Conservation (phyloP, 2,113 vertebrate species). For the Apeltes quadracus region DNA sequence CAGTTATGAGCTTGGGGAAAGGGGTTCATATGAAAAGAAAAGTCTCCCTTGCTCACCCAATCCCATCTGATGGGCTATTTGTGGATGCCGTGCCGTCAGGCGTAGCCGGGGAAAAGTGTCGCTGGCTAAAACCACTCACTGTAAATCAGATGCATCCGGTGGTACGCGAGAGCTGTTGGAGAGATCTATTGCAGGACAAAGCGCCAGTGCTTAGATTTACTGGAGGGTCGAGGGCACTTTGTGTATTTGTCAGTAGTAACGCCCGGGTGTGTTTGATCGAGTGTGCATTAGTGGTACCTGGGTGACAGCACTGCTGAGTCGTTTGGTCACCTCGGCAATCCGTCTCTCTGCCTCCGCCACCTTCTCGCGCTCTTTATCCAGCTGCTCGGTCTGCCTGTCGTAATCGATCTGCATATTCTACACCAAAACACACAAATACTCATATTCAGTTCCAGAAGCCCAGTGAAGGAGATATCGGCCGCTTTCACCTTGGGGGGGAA, state of each 20-base stretch:
- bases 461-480: conserved; percentile 20
- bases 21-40: conserved; percentile 54
- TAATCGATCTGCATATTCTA: conserved; percentile 94
- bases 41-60: conserved; percentile 55
- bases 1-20: conserved; percentile 60
- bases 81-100: conserved; percentile 46
- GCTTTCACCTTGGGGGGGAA: conserved; percentile 36
- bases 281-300: conserved; percentile 82
- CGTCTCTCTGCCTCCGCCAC: conserved; percentile 85
- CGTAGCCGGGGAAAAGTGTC: conserved; percentile 46
- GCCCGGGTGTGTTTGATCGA: conserved; percentile 35
- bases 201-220: conserved; percentile 58
- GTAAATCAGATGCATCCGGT: conserved; percentile 66
- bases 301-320: conserved; percentile 81
- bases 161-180: conserved; percentile 42
- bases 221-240: conserved; percentile 40
- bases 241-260: conserved; percentile 41
- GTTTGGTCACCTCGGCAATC: conserved; percentile 87
- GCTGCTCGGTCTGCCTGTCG: conserved; percentile 89
- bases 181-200: conserved; percentile 57
- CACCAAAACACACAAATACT: conserved; percentile 26
- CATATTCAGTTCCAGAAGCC: not conserved
- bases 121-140: conserved; percentile 54
- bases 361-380: conserved; percentile 89
- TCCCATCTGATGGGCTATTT: conserved; percentile 69